Evolutionary conservation across 1,140 invertebrate species (phyloP), one percentile per base, ranked within the genome.

Genomic region (Caenorhabditis latens): DNA sequence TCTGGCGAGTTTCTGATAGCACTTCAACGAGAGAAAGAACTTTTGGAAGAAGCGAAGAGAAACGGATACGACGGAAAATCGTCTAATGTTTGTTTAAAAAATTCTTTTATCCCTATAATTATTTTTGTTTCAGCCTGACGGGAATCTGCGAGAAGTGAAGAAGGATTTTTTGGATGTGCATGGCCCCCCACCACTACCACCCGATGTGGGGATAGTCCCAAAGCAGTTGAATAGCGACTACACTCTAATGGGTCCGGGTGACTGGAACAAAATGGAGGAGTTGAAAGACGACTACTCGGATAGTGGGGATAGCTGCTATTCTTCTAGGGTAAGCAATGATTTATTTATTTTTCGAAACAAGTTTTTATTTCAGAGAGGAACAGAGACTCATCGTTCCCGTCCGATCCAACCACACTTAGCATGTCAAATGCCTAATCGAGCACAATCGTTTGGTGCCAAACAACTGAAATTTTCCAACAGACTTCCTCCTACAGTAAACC

Each of bases 361-460:
- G 6, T 7, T 19, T 58, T n/a, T 7, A 63, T 79, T 79, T 79
- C 46, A 79, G 71, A 79, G 71, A 53, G 71, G 71, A 50, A 79
- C 71, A 2, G 71, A 42, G 24, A 50, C 13, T 75, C 84, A 55
- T n/a, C 58, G 24, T 2, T 48, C 40, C 9, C 48, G 63, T 50
- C 63, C 55, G 24, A 16, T 8, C 48, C 65, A 32, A 5, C 21
- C 53, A 42, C 53, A 84, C 42, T 58, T 84, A 3, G 58, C 14
- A n/a, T 63, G 82, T 48, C 53, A 84, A 42, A 43, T 63, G 53
- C 82, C 53, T 0, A 84, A 84, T 14, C 40, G 84, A 57, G 65
- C 84, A 4, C 67, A 85, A 11, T 85, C 84, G 9, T 85, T 85
- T 16, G 84, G 84, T n/a, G 84, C 63, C 14, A 53, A 67, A 5